Base-by-base conservation (phyloP, 2,888 invertebrate genomes). In the Aphodius sticticus region DNA sequence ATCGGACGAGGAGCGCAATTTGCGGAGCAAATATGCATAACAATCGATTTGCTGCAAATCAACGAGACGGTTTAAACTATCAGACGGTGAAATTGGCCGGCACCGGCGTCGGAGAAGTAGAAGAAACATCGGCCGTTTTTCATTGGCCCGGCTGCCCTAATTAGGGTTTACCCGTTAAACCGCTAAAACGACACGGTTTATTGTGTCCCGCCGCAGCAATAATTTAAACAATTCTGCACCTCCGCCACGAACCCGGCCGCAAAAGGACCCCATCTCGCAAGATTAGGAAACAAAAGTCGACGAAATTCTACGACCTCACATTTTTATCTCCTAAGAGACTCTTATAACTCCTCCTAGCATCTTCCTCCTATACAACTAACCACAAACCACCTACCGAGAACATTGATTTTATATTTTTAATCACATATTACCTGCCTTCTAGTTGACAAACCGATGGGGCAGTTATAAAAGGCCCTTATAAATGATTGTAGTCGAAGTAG, bases 21-120 rank as follows among this genome's bases (percentile, higher is more conserved):
- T 3, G 26, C 26, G 26, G 26, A 74, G 79, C 76, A 81, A 81
- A 81, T 80, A 81, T 81, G 80, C 80, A 81, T 75, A 79, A 79
- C 76, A 78, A 82, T 81, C 82, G 79, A 82, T 82, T 77, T 77
- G 76, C 76, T 78, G 79, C 76, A 81, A 82, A 81, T 82, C 81
- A 81, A 79, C 78, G 69, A 77, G 71, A 74, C 36, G 76, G 80
- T 77, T 72, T 80, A 71, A 79, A 82, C 78, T 77, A 76, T 38
- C 79, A 71, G 79, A 80, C 79, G 76, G 77, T 75, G 74, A 78
- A 82, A 82, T 79, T 77, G 79, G 80, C 76, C 78, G 70, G 76
- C 53, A 9, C 53, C 12, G 12, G 53, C 53, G 53, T 0, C 53
- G 74, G 77, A 79, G 26, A 26, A 26, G 26, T 26, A 26, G 26